Evolutionary conservation across 2,797 vertebrate species (phyloP).

Genomic region (Pseudocheirus occidentalis): DNA sequence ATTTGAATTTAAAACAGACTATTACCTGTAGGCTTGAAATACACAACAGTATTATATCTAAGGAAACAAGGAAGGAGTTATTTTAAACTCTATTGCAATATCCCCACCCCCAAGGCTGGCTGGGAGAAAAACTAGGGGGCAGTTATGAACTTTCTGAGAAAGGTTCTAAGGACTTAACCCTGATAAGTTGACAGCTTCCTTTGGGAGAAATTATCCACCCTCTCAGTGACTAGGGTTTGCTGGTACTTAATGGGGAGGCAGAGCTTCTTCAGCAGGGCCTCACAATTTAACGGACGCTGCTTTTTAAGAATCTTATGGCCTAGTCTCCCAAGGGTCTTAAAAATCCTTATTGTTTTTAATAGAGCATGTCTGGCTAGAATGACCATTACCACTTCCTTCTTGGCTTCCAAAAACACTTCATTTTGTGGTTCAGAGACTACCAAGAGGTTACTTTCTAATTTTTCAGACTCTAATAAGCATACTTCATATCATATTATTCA

Average conservation of each 20-base stretch:
- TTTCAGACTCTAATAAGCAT: slow-evolving; percentile 39
- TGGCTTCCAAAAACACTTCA: neutral
- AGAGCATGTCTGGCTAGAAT: neutral
- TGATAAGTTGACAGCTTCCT: neutral
- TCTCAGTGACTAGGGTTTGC: neutral
- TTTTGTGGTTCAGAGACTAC: slow-evolving; percentile 39
- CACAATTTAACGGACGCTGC: neutral
- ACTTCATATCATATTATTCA: slow-evolving; percentile 1
- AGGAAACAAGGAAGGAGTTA: slow-evolving; percentile 51
- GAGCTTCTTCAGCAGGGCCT: neutral
- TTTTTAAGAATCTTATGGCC: slow-evolving; percentile 6
- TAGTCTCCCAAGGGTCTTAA: neutral
- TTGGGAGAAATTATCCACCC: neutral
- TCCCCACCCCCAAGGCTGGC: slow-evolving; percentile 43
- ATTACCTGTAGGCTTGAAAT: slow-evolving; percentile 48
- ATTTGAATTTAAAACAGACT: slow-evolving; percentile 77
- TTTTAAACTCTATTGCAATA: slow-evolving; percentile 57
- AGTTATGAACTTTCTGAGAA: neutral
- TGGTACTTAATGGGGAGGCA: neutral
- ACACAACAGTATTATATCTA: slow-evolving; percentile 9
- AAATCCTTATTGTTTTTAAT: slow-evolving; percentile 15
- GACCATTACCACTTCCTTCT: neutral
- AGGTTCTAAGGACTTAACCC: slow-evolving; percentile 7
- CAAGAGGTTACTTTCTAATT: slow-evolving; percentile 10
- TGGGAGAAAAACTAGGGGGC: neutral